Conservation (phyloP, 2,888 invertebrate species). For the Calameuta pallipes region DNA sequence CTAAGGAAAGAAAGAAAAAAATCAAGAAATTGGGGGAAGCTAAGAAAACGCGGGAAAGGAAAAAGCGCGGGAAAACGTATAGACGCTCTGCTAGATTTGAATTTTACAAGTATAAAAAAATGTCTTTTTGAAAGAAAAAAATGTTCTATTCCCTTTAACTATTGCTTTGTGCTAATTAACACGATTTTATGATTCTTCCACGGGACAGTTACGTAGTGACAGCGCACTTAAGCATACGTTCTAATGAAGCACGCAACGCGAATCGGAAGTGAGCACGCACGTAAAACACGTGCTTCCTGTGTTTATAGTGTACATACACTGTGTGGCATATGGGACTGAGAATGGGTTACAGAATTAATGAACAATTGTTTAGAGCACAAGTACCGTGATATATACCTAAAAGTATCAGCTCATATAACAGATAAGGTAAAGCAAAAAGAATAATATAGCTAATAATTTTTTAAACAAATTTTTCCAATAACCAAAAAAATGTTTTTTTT, state of each 20-base stretch:
- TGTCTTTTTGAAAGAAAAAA: too few relatives aligned
- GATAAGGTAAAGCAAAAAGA: background rate
- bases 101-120: background rate
- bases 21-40: background rate
- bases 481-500: background rate
- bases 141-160: background rate
- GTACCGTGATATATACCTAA: background rate
- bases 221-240: background rate
- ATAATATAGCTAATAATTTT: background rate
- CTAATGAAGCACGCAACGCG: conserved; percentile 5
- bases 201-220: background rate
- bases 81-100: background rate
- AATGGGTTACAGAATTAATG: background rate
- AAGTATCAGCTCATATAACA: background rate
- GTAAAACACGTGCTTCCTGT: conserved; percentile 7
- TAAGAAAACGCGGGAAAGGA: background rate
- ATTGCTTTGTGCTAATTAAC: background rate
- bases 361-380: background rate
- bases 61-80: background rate
- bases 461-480: background rate
- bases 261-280: conserved; percentile 11
- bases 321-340: background rate
- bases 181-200: background rate
- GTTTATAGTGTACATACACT: background rate
- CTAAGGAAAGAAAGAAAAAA: background rate